Evolutionary conservation across 1,140 invertebrate genomes (phyloP), one percentile per base, ranked within the genome.

Genomic region (Pissodes strobi): DNA sequence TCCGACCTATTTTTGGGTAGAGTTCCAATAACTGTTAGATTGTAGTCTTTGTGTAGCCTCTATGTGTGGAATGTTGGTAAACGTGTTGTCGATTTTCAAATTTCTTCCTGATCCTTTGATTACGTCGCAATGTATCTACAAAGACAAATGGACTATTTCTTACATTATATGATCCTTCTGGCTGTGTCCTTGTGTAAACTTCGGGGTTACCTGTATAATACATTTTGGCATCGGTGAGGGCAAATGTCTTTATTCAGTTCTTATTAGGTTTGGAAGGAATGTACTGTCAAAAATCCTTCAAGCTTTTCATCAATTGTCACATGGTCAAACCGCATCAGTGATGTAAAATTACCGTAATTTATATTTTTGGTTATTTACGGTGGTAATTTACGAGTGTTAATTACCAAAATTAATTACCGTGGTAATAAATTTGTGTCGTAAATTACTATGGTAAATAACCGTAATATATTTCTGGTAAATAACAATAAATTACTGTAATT

Each of bases 1-100:
- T 60, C 46, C 53, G 49, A 68, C 63, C 79, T 73, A 59, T 79
- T 77, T 72, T 79, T 78, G 9, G 72, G 55, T 22, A 80, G 34
- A 38, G 72, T 80, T 43, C 72, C 75, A 18, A 80, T 71, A 23
- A 71, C 52, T 46, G 77, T 79, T 17, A 78, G 52, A 45, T 75
- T 77, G 68, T 72, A 55, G 43, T 75, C 38, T 39, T 70, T 67
- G 27, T 73, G 55, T 34, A 79, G 71, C 46, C 76, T 67, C 25
- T 74, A 57, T 64, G 30, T 79, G 57, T 18, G 72, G 68, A 25
- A 79, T 66, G 39, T 69, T 70, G 46, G 71, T 74, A 65, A 72
- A 80, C 72, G 71, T 79, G 66, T 76, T 76, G 43, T 76, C 74
- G 10, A 55, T 65, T 21, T 70, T 78, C 6, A 76, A 41, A 48